phyloP scores from a whole-genome alignment of 2,888 invertebrate genomes.

The Stenurella melanura region DNA sequence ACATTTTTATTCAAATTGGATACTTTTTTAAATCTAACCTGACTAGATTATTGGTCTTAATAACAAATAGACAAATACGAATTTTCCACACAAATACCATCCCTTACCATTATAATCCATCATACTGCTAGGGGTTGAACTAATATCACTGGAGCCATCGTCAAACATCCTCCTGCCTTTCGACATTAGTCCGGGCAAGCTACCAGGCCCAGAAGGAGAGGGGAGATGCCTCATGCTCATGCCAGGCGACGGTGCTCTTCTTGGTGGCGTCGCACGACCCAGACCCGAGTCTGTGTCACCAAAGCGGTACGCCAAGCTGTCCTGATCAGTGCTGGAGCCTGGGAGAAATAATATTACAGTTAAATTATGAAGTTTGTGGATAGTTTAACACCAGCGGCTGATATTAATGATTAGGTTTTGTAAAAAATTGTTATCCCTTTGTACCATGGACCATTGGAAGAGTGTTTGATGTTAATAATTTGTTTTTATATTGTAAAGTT shows the following conservation, averaged over 20 bases:
- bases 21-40: too few relatives aligned
- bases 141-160: constrained; percentile 88
- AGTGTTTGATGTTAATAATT: constrained; percentile 33
- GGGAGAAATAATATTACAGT: constrained; percentile 53
- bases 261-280: constrained; percentile 90
- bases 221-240: constrained; percentile 85
- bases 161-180: constrained; percentile 79
- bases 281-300: constrained; percentile 89
- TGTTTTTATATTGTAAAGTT: constrained; percentile 3
- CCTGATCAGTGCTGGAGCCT: constrained; percentile 78
- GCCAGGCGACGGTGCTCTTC: constrained; percentile 90
- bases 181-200: constrained; percentile 85
- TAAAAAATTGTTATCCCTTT: constrained; percentile 34
- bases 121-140: constrained; percentile 79
- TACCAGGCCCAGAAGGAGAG: constrained; percentile 90
- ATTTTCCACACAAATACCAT: neutral
- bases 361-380: neutral
- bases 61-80: too few relatives aligned
- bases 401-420: constrained; percentile 5
- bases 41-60: too few relatives aligned
- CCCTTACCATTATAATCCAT: constrained; percentile 87
- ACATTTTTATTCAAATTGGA: too few relatives aligned
- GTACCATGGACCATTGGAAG: constrained; percentile 36
- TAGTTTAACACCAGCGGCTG: neutral
- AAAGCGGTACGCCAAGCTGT: constrained; percentile 76